phyloP scores from a whole-genome alignment of 2,113 vertebrate species.

The Desmodus rotundus region DNA sequence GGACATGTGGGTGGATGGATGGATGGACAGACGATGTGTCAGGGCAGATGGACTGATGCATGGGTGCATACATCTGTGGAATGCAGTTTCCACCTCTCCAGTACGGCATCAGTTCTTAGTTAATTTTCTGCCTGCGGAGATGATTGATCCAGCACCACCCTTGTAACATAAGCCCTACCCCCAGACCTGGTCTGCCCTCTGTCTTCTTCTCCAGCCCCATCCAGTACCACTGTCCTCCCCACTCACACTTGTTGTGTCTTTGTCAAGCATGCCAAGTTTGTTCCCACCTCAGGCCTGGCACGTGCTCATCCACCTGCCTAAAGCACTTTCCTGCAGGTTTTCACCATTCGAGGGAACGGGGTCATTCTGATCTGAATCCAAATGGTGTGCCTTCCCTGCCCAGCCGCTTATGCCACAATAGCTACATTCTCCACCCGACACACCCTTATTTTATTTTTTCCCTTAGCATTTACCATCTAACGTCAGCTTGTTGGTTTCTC shows the following conservation, averaged over 20 bases:
- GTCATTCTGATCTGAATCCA: not conserved
- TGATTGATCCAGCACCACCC: not conserved
- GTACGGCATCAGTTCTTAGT: not conserved
- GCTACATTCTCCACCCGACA: too few species aligned
- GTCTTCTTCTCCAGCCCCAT: not conserved
- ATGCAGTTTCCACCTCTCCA: not conserved
- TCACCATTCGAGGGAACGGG: not conserved
- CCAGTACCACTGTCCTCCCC: not conserved
- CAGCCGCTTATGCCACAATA: accelerated
- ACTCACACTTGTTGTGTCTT: not conserved
- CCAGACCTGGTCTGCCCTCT: not conserved
- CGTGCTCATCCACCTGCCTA: not conserved
- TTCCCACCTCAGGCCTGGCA: not conserved
- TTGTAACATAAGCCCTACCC: too few species aligned
- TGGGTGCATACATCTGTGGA: not conserved
- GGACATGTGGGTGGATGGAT: accelerated
- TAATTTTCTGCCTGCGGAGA: not conserved
- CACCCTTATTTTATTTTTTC: not conserved
- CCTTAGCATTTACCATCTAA: not conserved
- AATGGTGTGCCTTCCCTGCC: not conserved
- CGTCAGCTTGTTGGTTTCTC: not conserved
- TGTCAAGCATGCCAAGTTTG: not conserved
- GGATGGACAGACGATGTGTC: too few species aligned
- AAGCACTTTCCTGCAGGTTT: not conserved
- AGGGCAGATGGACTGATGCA: not conserved